Evolutionary conservation across 2,113 vertebrate species (phyloP), one percentile per base, ranked within the genome.

Genomic region (Cottus gobio): DNA sequence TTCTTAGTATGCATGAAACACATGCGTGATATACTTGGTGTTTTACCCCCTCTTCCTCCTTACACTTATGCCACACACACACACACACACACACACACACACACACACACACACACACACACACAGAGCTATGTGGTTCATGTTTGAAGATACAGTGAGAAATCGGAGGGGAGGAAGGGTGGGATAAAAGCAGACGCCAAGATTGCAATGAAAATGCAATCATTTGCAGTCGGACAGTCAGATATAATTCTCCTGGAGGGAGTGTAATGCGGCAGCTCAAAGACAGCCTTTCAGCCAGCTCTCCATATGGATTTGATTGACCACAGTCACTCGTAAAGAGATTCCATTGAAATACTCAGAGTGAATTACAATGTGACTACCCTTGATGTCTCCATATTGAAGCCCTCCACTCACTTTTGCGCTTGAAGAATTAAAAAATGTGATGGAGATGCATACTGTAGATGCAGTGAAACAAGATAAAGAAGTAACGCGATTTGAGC

Each of bases 181-280:
- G 3, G 83, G 84, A 92, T 93, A 84, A 93, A 91, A 91, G 87
- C 68, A 87, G 78, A 85, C 46, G 42, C 57, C 71, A 72, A 86
- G 86, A 93, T 88, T 84, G 87, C 85, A 90, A 80, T 88, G 86
- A 91, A 92, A 94, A 93, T 83, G 77, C 88, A 92, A 90, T 91
- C 88, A 90, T 92, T 90, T 92, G 89, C 89, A 79, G 82, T 91
- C 77, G 79, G 84, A 92, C 79, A 82, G 54, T 57, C 24, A 1
- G 87, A 93, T 88, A 72, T 90, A 85, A 82, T 93, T 90, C 89
- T 83, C 80, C 75, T 83, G 75, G 79, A 88, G 46, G 42, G 54
- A 76, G 83, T 61, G 77, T 72, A 88, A 91, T 83, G 85, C 58
- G 8, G 81, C 68, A 28, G 73, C 87, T 90, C 84, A 86, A 87